These are phyloP conservation scores for Seriola rivoliana DNA, from an alignment of 2,113 vertebrate genomes.

Conservation along the genomic window DNA sequence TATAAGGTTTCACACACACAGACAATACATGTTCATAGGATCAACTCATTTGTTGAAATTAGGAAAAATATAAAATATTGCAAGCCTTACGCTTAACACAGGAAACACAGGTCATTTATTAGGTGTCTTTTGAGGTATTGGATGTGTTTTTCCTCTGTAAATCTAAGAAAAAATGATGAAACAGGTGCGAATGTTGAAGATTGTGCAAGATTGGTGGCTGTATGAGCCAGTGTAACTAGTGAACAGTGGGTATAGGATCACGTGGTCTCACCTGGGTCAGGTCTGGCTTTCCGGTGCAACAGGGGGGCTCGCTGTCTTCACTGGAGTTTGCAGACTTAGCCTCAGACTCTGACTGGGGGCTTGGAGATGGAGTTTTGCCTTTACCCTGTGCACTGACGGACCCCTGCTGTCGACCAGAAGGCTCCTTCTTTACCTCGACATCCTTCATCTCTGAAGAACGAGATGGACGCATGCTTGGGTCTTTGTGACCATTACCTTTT, in stretches of 20 bases:
- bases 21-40: too few species aligned
- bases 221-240: background rate
- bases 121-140: too few species aligned
- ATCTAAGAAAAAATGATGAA: background rate
- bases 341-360: conserved; percentile 30
- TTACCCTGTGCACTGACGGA: background rate
- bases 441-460: background rate
- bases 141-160: background rate
- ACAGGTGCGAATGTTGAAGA: background rate
- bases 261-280: conserved; percentile 63
- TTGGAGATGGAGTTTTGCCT: background rate
- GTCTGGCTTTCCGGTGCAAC: conserved; percentile 59
- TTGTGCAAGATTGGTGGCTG: too few species aligned
- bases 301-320: conserved; percentile 71
- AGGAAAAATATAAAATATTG: too few species aligned
- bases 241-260: background rate
- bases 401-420: too few species aligned
- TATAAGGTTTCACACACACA: too few species aligned
- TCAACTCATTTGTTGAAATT: too few species aligned
- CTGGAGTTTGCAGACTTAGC: conserved; percentile 61
- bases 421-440: background rate
- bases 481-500: background rate
- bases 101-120: too few species aligned
- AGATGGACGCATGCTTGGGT: background rate
- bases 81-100: too few species aligned